Evolutionary conservation across 2,113 vertebrate species (phyloP), one percentile per base, ranked within the genome.

Genomic region (Conger conger): DNA sequence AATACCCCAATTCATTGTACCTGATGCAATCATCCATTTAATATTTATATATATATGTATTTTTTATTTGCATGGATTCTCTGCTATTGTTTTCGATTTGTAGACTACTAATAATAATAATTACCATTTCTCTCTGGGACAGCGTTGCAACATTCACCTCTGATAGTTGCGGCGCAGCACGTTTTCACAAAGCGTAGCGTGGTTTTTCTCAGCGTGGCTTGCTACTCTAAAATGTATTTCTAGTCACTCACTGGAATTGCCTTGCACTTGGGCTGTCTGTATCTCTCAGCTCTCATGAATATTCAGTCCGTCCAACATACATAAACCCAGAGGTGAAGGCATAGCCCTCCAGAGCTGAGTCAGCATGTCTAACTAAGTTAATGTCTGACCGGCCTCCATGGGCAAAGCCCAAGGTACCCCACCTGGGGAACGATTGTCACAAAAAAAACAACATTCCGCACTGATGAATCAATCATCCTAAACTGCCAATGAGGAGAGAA

Each of bases 1-100:
- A n/a, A 50, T 57, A 57, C 23, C 18, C 79, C 50, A 45, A 80
- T 45, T 80, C 42, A 80, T 73, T 73, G 68, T 73, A 73, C n/a
- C 27, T n/a, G 68, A 73, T 33, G 68, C 68, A 33, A 73, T 73
- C 68, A 30, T 73, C 68, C 68, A 73, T 73, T 73, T 33, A 3
- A 63, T 73, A 30, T 33, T 13, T 73, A 3, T 73, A 11, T 73
- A 30, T 33, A 33, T 73, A 9, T 73, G 57, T 73, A 42, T 9
- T 11, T 50, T 50, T 50, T 50, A 15, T 1, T 30, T 33, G 1
- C 68, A 33, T 33, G n/a, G 20, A 73, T n/a, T 73, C 27, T 73
- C 68, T 9, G 18, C 1, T 63, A 20, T 63, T 63, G 20, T 63
- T 73, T 73, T 73, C 13, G 11, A 73, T 73, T 30, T 73, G 68